Base-by-base conservation (phyloP, 2,888 invertebrate species). In the Eurytoma californica region DNA sequence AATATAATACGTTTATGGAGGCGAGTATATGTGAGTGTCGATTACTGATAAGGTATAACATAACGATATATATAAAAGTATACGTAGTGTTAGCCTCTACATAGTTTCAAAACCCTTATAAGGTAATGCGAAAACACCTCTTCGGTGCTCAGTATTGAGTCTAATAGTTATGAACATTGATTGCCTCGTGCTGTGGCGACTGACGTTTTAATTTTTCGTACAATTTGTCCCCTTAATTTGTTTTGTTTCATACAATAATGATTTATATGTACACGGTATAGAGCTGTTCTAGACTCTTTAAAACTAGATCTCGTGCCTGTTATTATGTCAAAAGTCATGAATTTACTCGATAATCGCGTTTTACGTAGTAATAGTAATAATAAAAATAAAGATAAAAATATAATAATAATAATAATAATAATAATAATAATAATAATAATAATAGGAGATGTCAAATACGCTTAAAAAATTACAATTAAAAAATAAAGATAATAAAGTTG, bases 261-360 rank as follows among this genome's bases (percentile, higher is more conserved):
- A 83, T 82, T 83, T 83, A 77, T 81, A 81, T 82, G 67, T 80
- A 84, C 83, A 84, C 80, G 83, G 82, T 80, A 79, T 83, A 83
- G 84, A 84, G 83, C 84, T 83, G 83, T 83, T 82, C 80, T 80
- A 81, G 83, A 83, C 83, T 82, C 72, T 75, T 77, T 77, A 80
- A 80, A 79, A 39, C 66, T 74, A 68, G 65, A 79, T 68, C 49
- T 72, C 67, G 70, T 63, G 67, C 61, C 18, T 68, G 14, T 72
- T 72, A 58, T 75, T 51, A 60, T 67, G 28, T 74, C 58, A 70
- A 77, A 80, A 82, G 80, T 82, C 82, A 80, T 82, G 80, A 80
- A 51, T 81, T 79, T 72, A 76, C 78, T 72, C 72, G 72, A 77
- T 77, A 66, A 70, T 57, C 75, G 72, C 75, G 79, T 30, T 75